Evolutionary conservation across 2,888 invertebrate genomes (phyloP).

Genomic region (Onchidella celtica): DNA sequence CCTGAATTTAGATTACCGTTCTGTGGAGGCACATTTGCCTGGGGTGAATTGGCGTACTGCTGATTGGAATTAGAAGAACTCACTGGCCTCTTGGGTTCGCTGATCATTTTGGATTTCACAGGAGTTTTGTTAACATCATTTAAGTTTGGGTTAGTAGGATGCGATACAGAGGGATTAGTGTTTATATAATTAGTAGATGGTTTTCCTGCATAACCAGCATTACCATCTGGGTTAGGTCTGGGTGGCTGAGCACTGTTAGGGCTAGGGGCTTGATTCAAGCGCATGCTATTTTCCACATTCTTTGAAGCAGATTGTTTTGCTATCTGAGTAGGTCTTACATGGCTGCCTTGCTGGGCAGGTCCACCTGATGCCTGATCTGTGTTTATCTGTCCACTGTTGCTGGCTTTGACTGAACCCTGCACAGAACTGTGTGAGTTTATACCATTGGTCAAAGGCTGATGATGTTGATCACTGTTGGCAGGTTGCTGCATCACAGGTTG

Average conservation of each 20-base stretch:
- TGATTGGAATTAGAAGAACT: neutral
- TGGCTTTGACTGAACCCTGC: no score
- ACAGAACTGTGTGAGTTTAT: neutral
- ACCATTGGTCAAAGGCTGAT: neutral
- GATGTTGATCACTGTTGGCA: neutral
- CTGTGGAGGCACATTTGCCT: neutral
- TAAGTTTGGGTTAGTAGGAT: neutral
- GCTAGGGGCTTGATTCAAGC: neutral
- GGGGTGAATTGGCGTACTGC: neutral
- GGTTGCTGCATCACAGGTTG: conserved; percentile 9
- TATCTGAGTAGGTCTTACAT: neutral
- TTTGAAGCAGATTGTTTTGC: neutral
- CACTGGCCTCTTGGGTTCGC: no score
- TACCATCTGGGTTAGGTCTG: conserved; percentile 26
- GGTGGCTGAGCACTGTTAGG: neutral
- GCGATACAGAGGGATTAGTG: neutral
- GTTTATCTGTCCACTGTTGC: no score
- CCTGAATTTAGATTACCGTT: neutral
- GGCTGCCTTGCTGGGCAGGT: neutral
- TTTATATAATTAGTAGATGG: neutral
- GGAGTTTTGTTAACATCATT: neutral
- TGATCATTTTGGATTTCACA: neutral
- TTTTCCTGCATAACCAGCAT: neutral
- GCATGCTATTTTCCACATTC: conserved; percentile 11
- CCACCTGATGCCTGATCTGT: no score